phyloP scores from a whole-genome alignment of 2,797 vertebrate genomes.

The Falco cherrug region DNA sequence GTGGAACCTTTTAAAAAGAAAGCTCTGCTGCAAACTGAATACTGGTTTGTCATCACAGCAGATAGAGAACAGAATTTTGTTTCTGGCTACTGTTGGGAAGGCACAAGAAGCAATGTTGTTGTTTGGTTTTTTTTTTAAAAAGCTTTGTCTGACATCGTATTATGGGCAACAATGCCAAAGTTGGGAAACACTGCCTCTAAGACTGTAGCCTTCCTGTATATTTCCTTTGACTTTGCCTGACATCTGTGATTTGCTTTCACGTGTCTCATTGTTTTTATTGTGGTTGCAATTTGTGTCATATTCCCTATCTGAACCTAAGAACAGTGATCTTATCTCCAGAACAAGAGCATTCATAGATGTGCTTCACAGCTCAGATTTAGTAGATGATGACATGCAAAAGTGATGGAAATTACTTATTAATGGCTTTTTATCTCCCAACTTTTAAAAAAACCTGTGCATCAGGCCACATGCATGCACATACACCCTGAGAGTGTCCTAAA shows the following conservation, averaged over 20 bases:
- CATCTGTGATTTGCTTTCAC: neutral
- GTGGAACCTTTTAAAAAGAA: neutral
- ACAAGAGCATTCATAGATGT: neutral
- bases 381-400: neutral
- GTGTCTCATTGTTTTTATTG: neutral
- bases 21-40: neutral
- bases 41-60: neutral
- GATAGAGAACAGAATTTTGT: neutral
- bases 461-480: neutral
- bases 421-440: neutral
- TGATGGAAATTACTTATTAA: neutral
- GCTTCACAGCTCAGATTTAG: neutral
- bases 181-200: neutral
- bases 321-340: rapidly evolving
- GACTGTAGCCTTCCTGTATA: neutral
- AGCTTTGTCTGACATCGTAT: rapidly evolving
- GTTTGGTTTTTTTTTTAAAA: neutral
- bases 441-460: rapidly evolving
- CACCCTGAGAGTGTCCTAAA: neutral
- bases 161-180: neutral
- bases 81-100: neutral
- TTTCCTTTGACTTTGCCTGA: neutral
- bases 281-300: neutral
- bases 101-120: neutral
- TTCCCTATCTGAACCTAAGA: neutral